These are phyloP conservation scores for Neodon shergylaensis DNA, from an alignment of 2,113 vertebrate species.

Conservation along the genomic window DNA sequence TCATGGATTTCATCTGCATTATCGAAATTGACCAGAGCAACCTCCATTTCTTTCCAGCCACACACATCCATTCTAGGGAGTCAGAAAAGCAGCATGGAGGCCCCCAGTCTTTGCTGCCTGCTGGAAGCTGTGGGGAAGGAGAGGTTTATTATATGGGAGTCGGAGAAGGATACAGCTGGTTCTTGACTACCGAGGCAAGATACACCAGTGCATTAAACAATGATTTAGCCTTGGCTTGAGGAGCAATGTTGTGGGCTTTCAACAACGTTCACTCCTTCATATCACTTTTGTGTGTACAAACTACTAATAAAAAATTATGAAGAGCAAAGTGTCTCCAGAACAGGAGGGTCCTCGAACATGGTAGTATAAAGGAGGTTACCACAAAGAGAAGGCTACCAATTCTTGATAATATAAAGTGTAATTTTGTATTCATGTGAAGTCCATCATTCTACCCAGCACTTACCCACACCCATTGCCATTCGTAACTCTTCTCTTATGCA, in stretches of 20 bases:
- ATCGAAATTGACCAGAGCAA: conserved; percentile 93
- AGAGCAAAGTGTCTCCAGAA: no score
- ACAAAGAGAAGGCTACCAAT: no score
- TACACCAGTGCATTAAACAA: background rate
- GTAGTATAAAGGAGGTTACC: background rate
- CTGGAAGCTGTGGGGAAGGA: conserved; percentile 77
- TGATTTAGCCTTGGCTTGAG: background rate
- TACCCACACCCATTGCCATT: background rate
- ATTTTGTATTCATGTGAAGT: background rate
- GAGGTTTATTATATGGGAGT: background rate
- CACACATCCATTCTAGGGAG: conserved; percentile 85
- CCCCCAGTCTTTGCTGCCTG: conserved; percentile 63
- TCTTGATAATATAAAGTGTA: background rate
- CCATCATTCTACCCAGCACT: background rate
- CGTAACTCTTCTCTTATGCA: background rate
- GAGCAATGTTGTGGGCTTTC: background rate
- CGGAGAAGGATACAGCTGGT: background rate
- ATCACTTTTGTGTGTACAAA: background rate
- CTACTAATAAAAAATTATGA: background rate
- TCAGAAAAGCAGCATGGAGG: conserved; percentile 76
- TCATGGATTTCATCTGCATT: conserved; percentile 89
- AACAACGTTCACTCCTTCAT: background rate
- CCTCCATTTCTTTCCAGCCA: conserved; percentile 93
- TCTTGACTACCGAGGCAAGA: background rate
- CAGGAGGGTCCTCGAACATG: accelerated